Evolutionary conservation across 2,113 vertebrate genomes (phyloP), one percentile per base, ranked within the genome.

Genomic region (Setophaga coronata): DNA sequence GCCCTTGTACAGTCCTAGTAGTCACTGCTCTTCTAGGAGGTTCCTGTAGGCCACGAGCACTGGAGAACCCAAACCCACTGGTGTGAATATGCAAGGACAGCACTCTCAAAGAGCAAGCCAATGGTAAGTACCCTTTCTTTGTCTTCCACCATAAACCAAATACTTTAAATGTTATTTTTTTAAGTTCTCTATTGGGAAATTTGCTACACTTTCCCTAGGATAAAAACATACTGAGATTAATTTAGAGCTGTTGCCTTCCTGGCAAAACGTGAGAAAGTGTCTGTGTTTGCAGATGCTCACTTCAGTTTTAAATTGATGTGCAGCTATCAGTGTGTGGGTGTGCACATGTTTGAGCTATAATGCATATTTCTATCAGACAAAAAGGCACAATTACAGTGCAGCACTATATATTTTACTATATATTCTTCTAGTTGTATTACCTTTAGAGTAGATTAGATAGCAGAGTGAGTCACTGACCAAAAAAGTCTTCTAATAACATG

Each of bases 71-170:
- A 88, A 83, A 94, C 93, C 95, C 90, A 50, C 79, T 92, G 90
- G 71, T 97, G 96, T 95, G 95, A 97, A 96, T 97, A 96, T 96
- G 96, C 95, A 95, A 96, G 93, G 95, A 93, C 90, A 94, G 95
- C 93, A 91, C 93, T 96, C 96, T 96, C 95, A 85, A 95, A 96
- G 96, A 90, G 92, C 95, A 31, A 91, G 38, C 13, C 47, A 10
- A 0, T 51, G 95, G 94, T 96, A 88, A 93, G 93, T 94, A 26
- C 17, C 25, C 54, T 90, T 91, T 82, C 54, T 88, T 93, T 92
- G 60, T 89, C 56, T 88, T 82, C 67, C n/a, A 8, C 29, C 23
- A 26, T 86, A 83, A 80, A 19, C 34, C 34, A 70, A 47, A 7
- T 56, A 33, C 48, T 73, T 57, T 19, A 38, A 24, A 26, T 23